Base-by-base conservation (phyloP, 53 echinoderm and acorn worm genomes). In the Henricia sp. region DNA sequence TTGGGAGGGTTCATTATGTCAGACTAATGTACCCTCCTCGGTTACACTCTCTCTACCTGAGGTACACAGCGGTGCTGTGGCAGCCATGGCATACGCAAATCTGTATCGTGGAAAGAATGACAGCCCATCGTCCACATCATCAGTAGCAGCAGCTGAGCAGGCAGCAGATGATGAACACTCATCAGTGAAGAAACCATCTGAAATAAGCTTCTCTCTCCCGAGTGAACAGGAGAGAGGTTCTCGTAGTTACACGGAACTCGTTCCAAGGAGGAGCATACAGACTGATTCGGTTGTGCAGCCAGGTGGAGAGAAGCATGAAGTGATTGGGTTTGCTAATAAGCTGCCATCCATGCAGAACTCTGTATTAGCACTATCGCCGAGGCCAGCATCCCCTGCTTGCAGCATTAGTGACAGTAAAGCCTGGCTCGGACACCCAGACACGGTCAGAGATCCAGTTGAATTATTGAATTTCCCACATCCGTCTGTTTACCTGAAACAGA, bases 21-120 rank as follows among this genome's bases (percentile, higher is more conserved):
- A 83, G 37, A 54, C 52, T 69, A 68, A 28, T 29, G 68, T 52
- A 39, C 74, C 50, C 68, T 50, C 94, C 33, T 89, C 94, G 0
- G 89, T 92, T 3, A 84, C 85, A 37, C 82, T 93, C 10, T 94
- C 90, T 19, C 74, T 97, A 29, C 97, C 97, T 0, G 97, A 97
- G 80, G 97, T 97, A 5, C 93, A 93, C 70, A 89, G 82, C 32
- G 97, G 97, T 2, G 97, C 97, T 0, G 92, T 90, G 13, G 92
- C 93, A 40, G 97, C 97, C 3, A 82, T 97, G 86, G 96, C 96
- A 16, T 96, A 91, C 67, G 96, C 96, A 16, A 96, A 96, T 56
- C 55, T 96, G 19, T 96, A 96, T 52, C 82, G 96, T 63, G 95
- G 92, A 24, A 94, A 83, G 35, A 94, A 88, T 24, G 87, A 77